These are phyloP conservation scores for Sebastolobus alascanus DNA, from an alignment of 2,797 vertebrate genomes.

Conservation along the genomic window DNA sequence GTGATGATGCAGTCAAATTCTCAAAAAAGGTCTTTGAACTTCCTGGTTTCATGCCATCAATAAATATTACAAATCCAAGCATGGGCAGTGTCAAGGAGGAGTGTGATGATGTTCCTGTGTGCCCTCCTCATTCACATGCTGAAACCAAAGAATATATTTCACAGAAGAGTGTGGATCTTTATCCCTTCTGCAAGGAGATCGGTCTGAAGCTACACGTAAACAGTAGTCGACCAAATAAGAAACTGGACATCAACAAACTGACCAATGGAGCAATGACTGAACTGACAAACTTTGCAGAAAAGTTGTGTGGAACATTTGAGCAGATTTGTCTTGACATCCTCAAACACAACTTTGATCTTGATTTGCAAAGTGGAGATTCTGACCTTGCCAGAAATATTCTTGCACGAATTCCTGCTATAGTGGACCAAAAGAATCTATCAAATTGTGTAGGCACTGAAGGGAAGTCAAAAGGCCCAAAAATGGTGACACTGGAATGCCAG, in stretches of 20 bases:
- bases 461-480: neutral
- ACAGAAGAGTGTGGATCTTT: neutral
- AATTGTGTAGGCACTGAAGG: neutral
- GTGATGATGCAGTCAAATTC: constrained; percentile 18
- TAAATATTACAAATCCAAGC: neutral
- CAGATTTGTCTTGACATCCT: constrained; percentile 44
- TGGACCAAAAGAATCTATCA: neutral
- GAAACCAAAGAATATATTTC: neutral
- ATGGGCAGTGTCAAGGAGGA: neutral
- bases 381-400: constrained; percentile 22
- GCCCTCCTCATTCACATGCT: neutral
- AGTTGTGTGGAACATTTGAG: constrained; percentile 54
- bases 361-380: constrained; percentile 6
- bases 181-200: constrained; percentile 41
- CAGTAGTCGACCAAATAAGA: neutral
- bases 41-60: neutral
- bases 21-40: constrained; percentile 47
- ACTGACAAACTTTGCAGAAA: constrained; percentile 41
- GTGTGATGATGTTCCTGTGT: neutral
- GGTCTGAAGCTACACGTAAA: constrained; percentile 34
- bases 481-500: neutral
- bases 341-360: constrained; percentile 40
- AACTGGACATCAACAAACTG: constrained; percentile 28
- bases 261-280: constrained; percentile 47
- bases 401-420: neutral